These are phyloP conservation scores for Anisognathus igniventris DNA, from an alignment of 2,797 vertebrate species.

Conservation along the genomic window DNA sequence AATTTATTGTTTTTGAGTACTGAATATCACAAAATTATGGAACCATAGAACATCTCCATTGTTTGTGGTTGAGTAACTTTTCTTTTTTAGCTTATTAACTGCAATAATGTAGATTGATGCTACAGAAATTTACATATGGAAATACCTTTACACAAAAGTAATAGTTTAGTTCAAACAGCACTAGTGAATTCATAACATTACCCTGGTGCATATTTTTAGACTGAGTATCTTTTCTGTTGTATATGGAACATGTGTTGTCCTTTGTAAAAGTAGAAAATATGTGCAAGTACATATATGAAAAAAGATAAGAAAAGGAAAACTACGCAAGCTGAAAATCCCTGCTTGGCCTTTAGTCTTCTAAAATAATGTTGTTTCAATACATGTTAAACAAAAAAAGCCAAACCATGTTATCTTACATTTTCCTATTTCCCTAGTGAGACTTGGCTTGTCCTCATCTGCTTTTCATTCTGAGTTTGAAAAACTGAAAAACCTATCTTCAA, in stretches of 20 bases:
- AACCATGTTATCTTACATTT: neutral
- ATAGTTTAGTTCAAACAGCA: neutral
- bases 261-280: neutral
- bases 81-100: neutral
- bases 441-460: neutral
- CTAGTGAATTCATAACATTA: neutral
- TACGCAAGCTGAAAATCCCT: neutral
- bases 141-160: neutral
- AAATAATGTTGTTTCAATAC: neutral
- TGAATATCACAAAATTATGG: neutral
- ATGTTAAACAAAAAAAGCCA: neutral
- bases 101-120: neutral
- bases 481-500: neutral
- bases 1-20: neutral
- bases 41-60: neutral
- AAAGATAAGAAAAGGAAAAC: neutral
- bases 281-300: neutral
- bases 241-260: neutral
- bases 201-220: neutral
- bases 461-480: neutral
- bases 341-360: neutral
- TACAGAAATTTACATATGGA: neutral
- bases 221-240: neutral
- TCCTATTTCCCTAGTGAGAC: neutral
- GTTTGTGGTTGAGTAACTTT: neutral